Conservation (phyloP, 2,113 vertebrate genomes). For the Muntiacus muntjak region DNA sequence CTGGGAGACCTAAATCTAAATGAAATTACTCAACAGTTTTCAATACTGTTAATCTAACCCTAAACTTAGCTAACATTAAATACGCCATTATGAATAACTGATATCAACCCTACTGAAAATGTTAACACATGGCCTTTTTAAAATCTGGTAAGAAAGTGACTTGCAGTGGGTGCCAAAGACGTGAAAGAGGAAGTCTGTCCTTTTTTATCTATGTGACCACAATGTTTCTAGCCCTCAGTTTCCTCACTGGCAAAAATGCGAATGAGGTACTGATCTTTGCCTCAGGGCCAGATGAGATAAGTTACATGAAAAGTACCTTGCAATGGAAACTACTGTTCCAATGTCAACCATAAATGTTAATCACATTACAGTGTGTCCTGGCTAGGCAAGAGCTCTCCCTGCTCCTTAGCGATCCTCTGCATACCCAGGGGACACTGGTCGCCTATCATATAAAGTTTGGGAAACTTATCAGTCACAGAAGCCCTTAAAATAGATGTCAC, state of each 20-base stretch:
- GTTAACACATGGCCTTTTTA: neutral
- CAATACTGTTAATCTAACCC: neutral
- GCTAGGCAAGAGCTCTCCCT: neutral
- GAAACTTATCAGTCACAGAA: neutral
- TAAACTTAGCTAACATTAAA: slow-evolving; percentile 21
- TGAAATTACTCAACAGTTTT: neutral
- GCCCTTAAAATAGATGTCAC: slow-evolving; percentile 30
- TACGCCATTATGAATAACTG: neutral
- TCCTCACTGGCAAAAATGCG: neutral
- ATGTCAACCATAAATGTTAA: neutral
- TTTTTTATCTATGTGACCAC: neutral
- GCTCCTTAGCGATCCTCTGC: neutral
- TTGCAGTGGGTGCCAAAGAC: neutral
- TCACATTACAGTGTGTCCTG: neutral
- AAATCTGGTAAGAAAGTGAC: neutral
- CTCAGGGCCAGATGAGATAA: neutral
- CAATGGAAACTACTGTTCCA: slow-evolving; percentile 12
- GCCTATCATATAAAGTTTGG: neutral
- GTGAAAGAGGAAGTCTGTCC: neutral
- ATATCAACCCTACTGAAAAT: neutral
- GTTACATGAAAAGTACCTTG: neutral
- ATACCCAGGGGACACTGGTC: neutral
- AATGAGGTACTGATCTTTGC: neutral
- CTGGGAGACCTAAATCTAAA: slow-evolving; percentile 4
- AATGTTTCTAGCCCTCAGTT: neutral